phyloP scores from a whole-genome alignment of 2,113 vertebrate species.

The Micronycteris hirsuta region DNA sequence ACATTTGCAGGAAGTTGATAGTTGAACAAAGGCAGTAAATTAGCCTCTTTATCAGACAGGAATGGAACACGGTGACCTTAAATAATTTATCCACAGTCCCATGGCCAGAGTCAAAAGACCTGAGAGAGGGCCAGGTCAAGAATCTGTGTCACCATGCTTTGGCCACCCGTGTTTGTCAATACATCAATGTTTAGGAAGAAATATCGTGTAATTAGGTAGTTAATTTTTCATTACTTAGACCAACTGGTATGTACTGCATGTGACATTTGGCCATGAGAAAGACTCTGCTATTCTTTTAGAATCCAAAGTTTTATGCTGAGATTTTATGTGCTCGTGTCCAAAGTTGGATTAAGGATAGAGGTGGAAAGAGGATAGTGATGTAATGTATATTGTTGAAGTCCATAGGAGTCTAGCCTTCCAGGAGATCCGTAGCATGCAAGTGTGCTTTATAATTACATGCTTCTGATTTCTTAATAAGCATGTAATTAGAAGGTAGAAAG shows the following conservation, averaged over 20 bases:
- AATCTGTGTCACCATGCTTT: background rate
- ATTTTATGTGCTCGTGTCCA: background rate
- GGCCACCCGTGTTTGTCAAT: background rate
- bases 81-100: background rate
- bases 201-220: background rate
- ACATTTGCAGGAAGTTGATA: background rate
- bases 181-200: background rate
- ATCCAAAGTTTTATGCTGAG: background rate
- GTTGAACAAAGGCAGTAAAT: background rate
- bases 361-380: background rate
- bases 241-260: background rate
- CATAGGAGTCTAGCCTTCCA: background rate
- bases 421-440: background rate
- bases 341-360: background rate
- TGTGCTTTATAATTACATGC: background rate
- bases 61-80: background rate
- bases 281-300: background rate
- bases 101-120: background rate
- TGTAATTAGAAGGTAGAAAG: slow-evolving; percentile 18
- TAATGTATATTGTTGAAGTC: background rate
- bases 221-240: background rate
- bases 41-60: background rate
- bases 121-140: background rate
- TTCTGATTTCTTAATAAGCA: slow-evolving; percentile 15
- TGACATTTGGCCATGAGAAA: background rate